These are phyloP conservation scores for Aricia artaxerxes DNA, from an alignment of 2,888 invertebrate species.

Conservation along the genomic window DNA sequence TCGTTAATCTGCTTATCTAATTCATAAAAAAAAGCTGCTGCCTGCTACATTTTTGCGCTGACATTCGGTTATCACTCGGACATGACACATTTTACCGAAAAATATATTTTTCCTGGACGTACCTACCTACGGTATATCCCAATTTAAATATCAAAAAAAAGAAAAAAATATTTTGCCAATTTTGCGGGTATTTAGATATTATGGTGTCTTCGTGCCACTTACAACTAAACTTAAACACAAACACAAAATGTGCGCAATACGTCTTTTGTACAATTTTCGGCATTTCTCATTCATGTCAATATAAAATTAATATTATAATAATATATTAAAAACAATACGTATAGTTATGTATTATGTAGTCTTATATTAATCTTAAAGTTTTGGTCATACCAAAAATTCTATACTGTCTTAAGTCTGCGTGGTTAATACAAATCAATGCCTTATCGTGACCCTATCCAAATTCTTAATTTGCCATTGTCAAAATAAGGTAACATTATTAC, in stretches of 20 bases:
- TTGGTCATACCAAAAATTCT: not conserved
- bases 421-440: not conserved
- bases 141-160: too few species aligned
- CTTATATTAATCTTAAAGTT: not conserved
- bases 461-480: too few species aligned
- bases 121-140: too few species aligned
- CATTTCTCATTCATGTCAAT: conserved; percentile 7
- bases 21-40: not conserved
- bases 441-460: not conserved
- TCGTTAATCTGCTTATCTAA: not conserved
- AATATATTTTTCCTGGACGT: too few species aligned
- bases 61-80: too few species aligned
- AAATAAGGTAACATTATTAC: too few species aligned
- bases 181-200: not conserved
- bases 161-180: conserved; percentile 12
- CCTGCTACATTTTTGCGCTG: too few species aligned
- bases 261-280: conserved; percentile 28
- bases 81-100: too few species aligned
- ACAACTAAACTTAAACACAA: conserved; percentile 4
- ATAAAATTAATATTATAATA: conserved; percentile 3
- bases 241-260: conserved; percentile 20
- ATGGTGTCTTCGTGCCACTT: conserved; percentile 27
- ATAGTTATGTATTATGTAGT: not conserved
- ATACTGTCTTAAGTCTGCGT: not conserved
- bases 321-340: not conserved